Evolutionary conservation across 2,113 vertebrate genomes (phyloP), one percentile per base, ranked within the genome.

Genomic region (Stegastes partitus): DNA sequence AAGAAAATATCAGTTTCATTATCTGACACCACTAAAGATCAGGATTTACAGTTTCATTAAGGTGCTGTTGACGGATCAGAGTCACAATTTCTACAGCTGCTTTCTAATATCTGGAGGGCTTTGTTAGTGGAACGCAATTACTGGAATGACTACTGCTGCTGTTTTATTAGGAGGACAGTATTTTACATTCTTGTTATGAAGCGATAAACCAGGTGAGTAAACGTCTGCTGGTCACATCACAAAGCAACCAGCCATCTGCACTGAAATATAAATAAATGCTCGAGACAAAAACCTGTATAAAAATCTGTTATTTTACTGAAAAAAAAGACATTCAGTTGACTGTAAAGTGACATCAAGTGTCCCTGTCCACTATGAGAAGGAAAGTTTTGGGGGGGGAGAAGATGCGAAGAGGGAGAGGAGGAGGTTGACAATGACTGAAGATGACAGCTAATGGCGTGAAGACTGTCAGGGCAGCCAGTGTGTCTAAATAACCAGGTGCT

Each of bases 401-500:
- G 57, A 26, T 63, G 49, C 21, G 18, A 19, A 37, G 57, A 71
- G 45, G 44, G 61, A 7, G 64, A 34, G 28, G 45, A 63, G 57
- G 71, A 77, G 47, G 73, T 82, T 90, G 92, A 92, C 81, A 78
- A 15, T 87, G 84, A 91, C 61, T 69, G 70, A 79, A 84, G 74
- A 87, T 89, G 91, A 90, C 87, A 90, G 85, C 77, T 74, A 64
- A 79, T 79, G 62, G 76, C 58, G 70, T 86, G 79, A 82, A 61
- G 79, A 63, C 80, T 75, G 84, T 80, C 83, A 47, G 75, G 71
- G 81, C 86, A 72, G 86, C 74, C 66, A 39, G 77, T 76, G 88
- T 83, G 75, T 84, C 89, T 82, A 77, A 89, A 89, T 86, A 88
- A 89, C 81, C 91, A 93, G 91, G 89, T 91, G 87, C 83, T 80